phyloP scores from a whole-genome alignment of 1,140 invertebrate genomes.

The Pogonomyrmex californicus region DNA sequence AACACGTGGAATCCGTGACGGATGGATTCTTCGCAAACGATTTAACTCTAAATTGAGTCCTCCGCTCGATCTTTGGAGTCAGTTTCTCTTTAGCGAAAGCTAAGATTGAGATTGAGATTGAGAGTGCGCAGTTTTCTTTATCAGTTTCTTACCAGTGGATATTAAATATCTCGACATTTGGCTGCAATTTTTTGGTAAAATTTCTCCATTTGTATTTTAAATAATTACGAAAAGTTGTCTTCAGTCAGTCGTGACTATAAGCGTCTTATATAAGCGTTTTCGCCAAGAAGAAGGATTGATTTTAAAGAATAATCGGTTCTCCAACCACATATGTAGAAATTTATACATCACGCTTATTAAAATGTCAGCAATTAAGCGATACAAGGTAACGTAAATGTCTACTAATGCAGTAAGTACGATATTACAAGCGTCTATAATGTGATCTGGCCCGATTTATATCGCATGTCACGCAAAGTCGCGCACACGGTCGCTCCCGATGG shows the following conservation, averaged over 20 bases:
- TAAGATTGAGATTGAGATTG: neutral
- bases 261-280: neutral
- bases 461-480: conserved; percentile 20
- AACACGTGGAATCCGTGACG: neutral
- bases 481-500: neutral
- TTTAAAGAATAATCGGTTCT: neutral
- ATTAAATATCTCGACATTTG: neutral
- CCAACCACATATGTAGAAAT: neutral
- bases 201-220: neutral
- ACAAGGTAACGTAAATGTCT: neutral
- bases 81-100: neutral
- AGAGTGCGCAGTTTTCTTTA: neutral
- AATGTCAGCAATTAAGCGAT: neutral
- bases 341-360: neutral
- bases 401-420: neutral
- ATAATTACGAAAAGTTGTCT: neutral
- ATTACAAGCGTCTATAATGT: neutral
- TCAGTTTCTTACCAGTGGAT: too few species aligned
- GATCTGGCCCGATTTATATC: conserved; percentile 39
- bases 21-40: neutral
- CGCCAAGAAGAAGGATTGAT: neutral
- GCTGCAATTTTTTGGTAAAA: neutral
- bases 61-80: neutral
- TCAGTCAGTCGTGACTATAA: neutral
- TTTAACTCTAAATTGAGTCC: neutral